Evolutionary conservation across 23 tunicate species (phyloP), one percentile per base, ranked within the genome.

Genomic region (Ciona savignyi): DNA sequence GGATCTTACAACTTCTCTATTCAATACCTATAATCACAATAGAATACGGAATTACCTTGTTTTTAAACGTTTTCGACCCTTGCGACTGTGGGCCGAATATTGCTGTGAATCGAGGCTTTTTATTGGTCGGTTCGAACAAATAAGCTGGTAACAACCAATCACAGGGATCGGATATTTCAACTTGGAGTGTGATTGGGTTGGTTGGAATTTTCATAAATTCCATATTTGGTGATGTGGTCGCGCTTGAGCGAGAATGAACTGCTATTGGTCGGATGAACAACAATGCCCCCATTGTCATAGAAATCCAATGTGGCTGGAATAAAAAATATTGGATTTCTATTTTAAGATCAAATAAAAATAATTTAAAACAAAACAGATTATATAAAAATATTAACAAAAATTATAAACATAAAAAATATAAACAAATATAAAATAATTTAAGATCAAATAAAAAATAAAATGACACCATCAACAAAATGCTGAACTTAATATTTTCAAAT

Each of bases 281-380:
- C 4, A 35, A 79, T 30, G 56, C 63, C 20, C 11, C 76, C 76
- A 28, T 79, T 60, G 3, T 1, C 20, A 60, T 28, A 70, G 27
- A 79, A n/a, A 24, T 79, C 76, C 15, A 42, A 42, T 42, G 56
- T 6, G 15, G 56, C 56, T 42, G 56, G 56, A 42, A 42, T 15
- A 42, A 6, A 42, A 15, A n/a, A n/a, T n/a, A n/a, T n/a, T n/a
- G n/a, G n/a, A n/a, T n/a, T n/a, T n/a, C n/a, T n/a, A n/a, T n/a
- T n/a, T n/a, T n/a, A n/a, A n/a, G n/a, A n/a, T n/a, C n/a, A n/a
- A n/a, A n/a, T n/a, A n/a, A n/a, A n/a, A n/a, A n/a, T n/a, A n/a
- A n/a, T n/a, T n/a, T n/a, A n/a, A n/a, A n/a, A n/a, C n/a, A n/a
- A n/a, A n/a, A n/a, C n/a, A n/a, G n/a, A n/a, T n/a, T n/a, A n/a